Percentiles rank a stretch among this genome's conserved stretches.
Evolutionary conservation across 2,113 vertebrate genomes (phyloP).

Genomic region (Edolisoma coerulescens): DNA sequence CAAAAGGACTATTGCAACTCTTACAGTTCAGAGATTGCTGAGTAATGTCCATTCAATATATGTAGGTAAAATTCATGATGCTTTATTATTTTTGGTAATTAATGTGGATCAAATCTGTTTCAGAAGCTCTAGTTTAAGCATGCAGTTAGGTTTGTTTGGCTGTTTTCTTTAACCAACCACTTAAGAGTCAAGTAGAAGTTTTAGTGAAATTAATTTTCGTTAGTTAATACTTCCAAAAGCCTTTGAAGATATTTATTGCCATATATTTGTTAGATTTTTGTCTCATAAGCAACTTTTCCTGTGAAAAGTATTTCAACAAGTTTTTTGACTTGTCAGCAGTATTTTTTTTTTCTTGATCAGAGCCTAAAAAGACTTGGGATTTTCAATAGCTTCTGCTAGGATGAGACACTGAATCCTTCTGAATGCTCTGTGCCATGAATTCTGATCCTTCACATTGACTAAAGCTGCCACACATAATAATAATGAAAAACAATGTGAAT

Average conservation of each 20-base stretch:
- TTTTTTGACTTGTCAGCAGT: conserved; percentile 29
- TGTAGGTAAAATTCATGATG: neutral
- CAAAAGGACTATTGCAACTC: neutral
- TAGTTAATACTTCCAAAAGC: neutral
- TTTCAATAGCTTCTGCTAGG: neutral
- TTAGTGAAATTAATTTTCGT: conserved; percentile 35
- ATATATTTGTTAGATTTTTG: conserved; percentile 16
- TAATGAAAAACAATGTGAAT: neutral
- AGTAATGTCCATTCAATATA: conserved; percentile 3
- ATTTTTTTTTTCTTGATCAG: neutral
- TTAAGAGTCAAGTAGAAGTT: conserved; percentile 16
- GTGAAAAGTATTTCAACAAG: neutral
- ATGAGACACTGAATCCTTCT: neutral
- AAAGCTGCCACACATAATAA: neutral
- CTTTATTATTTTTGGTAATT: neutral
- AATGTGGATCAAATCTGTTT: neutral
- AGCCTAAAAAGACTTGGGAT: neutral
- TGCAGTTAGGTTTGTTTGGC: neutral
- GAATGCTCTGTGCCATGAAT: neutral
- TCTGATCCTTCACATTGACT: neutral
- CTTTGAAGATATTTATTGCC: conserved; percentile 55
- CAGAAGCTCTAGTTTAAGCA: neutral
- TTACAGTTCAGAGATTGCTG: neutral
- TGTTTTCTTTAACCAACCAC: neutral
- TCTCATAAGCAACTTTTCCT: neutral